Base-by-base conservation (phyloP, 2,797 vertebrate genomes). In the Uromys caudimaculatus region DNA sequence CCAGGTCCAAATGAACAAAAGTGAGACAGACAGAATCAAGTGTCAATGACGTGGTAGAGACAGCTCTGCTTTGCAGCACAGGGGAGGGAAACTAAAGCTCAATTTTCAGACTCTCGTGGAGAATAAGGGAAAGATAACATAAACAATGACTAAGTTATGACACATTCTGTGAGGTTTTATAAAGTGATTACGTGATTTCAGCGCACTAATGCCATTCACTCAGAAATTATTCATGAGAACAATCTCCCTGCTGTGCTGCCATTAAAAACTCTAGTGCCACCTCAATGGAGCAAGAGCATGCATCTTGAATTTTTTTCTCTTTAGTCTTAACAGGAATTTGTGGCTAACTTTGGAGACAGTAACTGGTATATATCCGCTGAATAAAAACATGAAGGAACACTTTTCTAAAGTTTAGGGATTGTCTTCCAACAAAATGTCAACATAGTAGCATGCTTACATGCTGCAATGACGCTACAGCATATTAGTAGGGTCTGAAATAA, bases 121-220 rank as follows among this genome's bases (percentile, higher is more conserved):
- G 29, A 95, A 29, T 47, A 85, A 88, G 27, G 77, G 60, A 95
- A 89, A 38, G 47, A 75, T 58, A 84, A 90, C 12, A 17, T 79
- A 87, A 82, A 92, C n/a, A 78, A 47, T 54, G 29, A 95, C 78
- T 91, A 77, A 77, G 52, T 87, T 86, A 97, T 29, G 73, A 95
- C 44, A 82, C 47, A 81, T 64, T 13, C 29, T 89, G 47, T 86
- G 82, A 73, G 1, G 27, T 89, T 47, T 71, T 89, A 93, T 90
- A 90, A 93, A 88, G 81, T 64, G 9, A n/a, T 54, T 73, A 85
- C 16, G 5, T 84, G 38, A 92, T 79, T 94, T 87, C 75, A 95
- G 86, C 69, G 52, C 60, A 88, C 60, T 94, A 58, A 90, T 35
- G n/a, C 73, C 73, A 81, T 12, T 85, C 50, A 29, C 76, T 89